Conservation (phyloP, 2,113 vertebrate species). For the Stegastes partitus region DNA sequence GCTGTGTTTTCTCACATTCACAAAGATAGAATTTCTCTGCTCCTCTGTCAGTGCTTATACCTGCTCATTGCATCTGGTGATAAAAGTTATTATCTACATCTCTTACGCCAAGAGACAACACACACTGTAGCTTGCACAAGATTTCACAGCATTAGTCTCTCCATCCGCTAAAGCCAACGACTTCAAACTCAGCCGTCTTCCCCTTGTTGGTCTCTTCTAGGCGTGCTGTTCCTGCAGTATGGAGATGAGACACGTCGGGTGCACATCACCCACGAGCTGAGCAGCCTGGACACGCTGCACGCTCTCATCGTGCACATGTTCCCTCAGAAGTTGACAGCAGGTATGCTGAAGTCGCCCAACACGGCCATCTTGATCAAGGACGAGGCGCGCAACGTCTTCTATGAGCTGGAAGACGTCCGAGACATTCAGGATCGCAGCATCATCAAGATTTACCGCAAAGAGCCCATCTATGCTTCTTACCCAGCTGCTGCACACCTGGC, state of each 20-base stretch:
- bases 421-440: slow-evolving; percentile 99
- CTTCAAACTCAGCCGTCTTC: slow-evolving; percentile 10
- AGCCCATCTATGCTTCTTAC: slow-evolving; percentile 96
- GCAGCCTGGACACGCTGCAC: slow-evolving; percentile 97
- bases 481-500: slow-evolving; percentile 92
- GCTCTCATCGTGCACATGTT: slow-evolving; percentile 99
- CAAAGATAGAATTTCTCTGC: slow-evolving; percentile 14
- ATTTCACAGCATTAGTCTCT: slow-evolving; percentile 12
- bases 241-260: slow-evolving; percentile 97
- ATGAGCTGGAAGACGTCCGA: slow-evolving; percentile 96
- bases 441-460: slow-evolving; percentile 98
- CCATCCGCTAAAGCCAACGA: slow-evolving; percentile 2
- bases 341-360: slow-evolving; percentile 98
- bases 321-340: slow-evolving; percentile 98
- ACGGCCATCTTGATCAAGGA: slow-evolving; percentile 99
- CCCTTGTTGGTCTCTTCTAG: slow-evolving; percentile 72
- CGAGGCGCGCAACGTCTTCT: slow-evolving; percentile 97
- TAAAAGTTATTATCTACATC: slow-evolving; percentile 1
- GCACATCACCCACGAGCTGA: slow-evolving; percentile 98
- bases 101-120: not conserved
- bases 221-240: slow-evolving; percentile 97
- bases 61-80: not conserved
- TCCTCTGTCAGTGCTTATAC: slow-evolving; percentile 7
- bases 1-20: slow-evolving; percentile 7
- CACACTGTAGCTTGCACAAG: not conserved